Evolutionary conservation across 2,113 vertebrate species (phyloP), one percentile per base, ranked within the genome.

Genomic region (Gopherus flavomarginatus): DNA sequence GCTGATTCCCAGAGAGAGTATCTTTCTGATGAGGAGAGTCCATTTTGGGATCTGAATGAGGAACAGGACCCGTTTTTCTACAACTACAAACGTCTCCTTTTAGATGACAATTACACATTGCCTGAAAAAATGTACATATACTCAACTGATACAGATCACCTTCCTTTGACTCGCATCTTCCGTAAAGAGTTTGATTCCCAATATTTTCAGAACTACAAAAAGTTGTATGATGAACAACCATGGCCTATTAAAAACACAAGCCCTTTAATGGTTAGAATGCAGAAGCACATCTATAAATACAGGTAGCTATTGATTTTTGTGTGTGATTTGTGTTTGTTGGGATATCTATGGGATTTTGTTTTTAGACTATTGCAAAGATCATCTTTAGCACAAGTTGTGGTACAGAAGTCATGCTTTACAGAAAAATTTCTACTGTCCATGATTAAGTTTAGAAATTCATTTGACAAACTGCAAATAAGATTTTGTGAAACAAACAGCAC

Each of bases 101-200:
- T 97, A 89, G 75, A 97, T 7, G 98, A 99, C 11, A 96, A 97
- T 62, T 75, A 90, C 16, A 98, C 97, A 1, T 97, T 98, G 56
- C 98, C 99, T 11, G 94, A 97, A 0, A 98, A 97, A 38, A 97
- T 99, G n/a, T 96, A 97, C 49, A n/a, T 47, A 6, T 99, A 99
- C 96, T 99, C 98, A 2, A 97, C 92, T 0, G 96, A 99, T 95
- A 98, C 96, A 0, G 96, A 98, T 85, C 98, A 99, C 96, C 98
- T 99, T 90, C 98, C 99, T 11, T 83, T 99, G 86, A 98, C 99
- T 10, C 52, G 21, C 7, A 82, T 97, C 4, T 95, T 98, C 44
- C 96, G 97, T 29, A 95, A 62, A 79, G 98, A 99, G 29, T 93
- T 99, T 90, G 98, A 99, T 72, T 86, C 82, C 22, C 86, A 24